Percentiles rank a stretch among this genome's conserved stretches.
Evolutionary conservation across 2,797 vertebrate genomes (phyloP).

Genomic region (Sternarchorhynchus goeldii): DNA sequence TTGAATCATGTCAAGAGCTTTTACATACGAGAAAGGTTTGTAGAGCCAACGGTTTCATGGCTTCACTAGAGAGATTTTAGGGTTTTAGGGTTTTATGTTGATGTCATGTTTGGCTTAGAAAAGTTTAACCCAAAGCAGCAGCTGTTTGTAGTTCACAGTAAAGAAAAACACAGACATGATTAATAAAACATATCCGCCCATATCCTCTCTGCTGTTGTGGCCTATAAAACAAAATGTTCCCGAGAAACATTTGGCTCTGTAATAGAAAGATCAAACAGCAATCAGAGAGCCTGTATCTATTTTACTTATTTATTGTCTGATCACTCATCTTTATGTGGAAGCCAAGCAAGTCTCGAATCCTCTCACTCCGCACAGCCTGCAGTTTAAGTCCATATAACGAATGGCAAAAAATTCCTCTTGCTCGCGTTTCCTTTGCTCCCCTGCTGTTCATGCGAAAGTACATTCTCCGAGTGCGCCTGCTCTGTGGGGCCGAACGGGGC

Average conservation of each 20-base stretch:
- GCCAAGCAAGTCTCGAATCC: conserved; percentile 76
- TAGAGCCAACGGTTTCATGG: no score
- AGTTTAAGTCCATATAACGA: conserved; percentile 84
- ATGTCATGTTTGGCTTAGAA: not conserved
- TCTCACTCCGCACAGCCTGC: conserved; percentile 72
- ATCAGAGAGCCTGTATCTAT: conserved; percentile 68
- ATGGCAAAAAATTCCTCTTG: conserved; percentile 74
- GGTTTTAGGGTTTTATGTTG: not conserved
- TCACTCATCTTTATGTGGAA: conserved; percentile 75
- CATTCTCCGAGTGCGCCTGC: conserved; percentile 75
- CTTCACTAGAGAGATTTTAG: not conserved
- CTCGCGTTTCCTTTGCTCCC: conserved; percentile 58
- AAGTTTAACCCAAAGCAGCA: conserved; percentile 16
- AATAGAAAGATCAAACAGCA: conserved; percentile 68
- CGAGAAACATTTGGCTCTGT: conserved; percentile 46
- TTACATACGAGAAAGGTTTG: no score
- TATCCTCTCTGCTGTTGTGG: conserved; percentile 11
- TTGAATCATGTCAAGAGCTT: not conserved
- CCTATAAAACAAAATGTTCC: conserved; percentile 41
- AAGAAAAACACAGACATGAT: conserved; percentile 2
- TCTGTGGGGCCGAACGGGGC: conserved; percentile 78
- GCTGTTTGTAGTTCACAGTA: conserved; percentile 6
- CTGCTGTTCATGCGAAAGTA: conserved; percentile 72
- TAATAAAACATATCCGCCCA: not conserved
- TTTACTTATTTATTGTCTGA: conserved; percentile 78